These are phyloP conservation scores for Hypolimnas misippus DNA, from an alignment of 2,888 invertebrate genomes.

Conservation along the genomic window DNA sequence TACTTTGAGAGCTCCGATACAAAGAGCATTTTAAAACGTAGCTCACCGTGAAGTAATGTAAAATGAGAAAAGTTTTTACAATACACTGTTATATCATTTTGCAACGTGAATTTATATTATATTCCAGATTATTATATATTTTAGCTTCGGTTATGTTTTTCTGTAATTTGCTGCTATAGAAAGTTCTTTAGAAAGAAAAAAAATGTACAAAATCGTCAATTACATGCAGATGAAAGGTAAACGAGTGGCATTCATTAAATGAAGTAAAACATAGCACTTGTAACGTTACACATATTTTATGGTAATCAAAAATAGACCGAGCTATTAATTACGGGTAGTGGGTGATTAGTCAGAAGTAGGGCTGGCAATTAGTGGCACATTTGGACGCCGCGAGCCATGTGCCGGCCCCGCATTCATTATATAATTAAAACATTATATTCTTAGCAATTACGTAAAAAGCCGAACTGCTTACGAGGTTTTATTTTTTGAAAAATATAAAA, in stretches of 20 bases:
- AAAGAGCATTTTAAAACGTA: conserved; percentile 16
- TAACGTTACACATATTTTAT: conserved; percentile 34
- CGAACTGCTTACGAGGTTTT: conserved; percentile 3
- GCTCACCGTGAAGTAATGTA: conserved; percentile 16
- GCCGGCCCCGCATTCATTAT: conserved; percentile 53
- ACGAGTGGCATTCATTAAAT: conserved; percentile 43
- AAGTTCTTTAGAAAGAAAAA: conserved; percentile 5
- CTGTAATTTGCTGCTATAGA: background rate
- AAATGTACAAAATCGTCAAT: conserved; percentile 23
- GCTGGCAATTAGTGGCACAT: conserved; percentile 72
- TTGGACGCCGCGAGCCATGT: conserved; percentile 58
- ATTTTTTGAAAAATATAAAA: background rate
- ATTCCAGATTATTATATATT: background rate
- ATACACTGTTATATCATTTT: background rate
- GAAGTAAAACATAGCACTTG: conserved; percentile 40
- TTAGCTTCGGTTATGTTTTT: conserved; percentile 2
- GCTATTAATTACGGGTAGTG: conserved; percentile 63
- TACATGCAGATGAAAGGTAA: conserved; percentile 34
- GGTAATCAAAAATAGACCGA: conserved; percentile 60
- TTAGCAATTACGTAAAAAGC: conserved; percentile 26
- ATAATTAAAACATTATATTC: conserved; percentile 61
- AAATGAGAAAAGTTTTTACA: background rate
- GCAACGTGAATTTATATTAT: background rate
- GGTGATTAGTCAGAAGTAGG: conserved; percentile 70
- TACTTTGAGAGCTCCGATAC: conserved; percentile 17